A percentile compares a stretch with the other conserved stretches of the same genome.
These are phyloP conservation scores for Phlogophora meticulosa DNA, from an alignment of 2,888 invertebrate species.

Conservation along the genomic window DNA sequence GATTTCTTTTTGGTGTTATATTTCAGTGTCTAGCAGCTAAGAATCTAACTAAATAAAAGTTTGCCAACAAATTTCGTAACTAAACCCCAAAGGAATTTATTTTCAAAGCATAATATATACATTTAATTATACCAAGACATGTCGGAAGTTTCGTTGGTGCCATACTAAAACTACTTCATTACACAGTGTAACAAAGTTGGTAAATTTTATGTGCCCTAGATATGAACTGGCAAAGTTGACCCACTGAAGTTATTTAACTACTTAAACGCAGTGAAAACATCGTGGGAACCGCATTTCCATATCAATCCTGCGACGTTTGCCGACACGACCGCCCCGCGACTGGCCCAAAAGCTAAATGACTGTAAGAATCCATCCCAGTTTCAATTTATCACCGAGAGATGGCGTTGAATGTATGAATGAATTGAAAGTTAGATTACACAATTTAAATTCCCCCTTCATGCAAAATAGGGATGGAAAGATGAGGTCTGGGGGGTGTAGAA, in stretches of 20 bases:
- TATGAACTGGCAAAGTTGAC: conserved; percentile 57
- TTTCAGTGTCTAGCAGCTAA: background rate
- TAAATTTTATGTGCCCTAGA: conserved; percentile 54
- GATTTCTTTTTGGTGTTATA: conserved; percentile 2
- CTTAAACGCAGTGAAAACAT: conserved; percentile 65
- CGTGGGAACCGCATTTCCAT: conserved; percentile 72
- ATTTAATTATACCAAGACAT: conserved; percentile 47
- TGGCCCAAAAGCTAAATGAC: conserved; percentile 81
- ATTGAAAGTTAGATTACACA: conserved; percentile 91
- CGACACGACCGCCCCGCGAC: conserved; percentile 66
- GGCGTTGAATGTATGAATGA: conserved; percentile 91
- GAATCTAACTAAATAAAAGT: conserved; percentile 10
- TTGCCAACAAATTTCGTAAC: conserved; percentile 12
- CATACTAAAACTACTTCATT: conserved; percentile 57
- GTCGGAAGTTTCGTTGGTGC: conserved; percentile 45
- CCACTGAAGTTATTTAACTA: conserved; percentile 59
- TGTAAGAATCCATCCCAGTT: conserved; percentile 86
- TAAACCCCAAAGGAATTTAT: conserved; percentile 33
- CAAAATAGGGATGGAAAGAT: conserved; percentile 90
- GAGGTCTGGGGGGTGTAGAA: conserved; percentile 88
- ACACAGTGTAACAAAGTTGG: conserved; percentile 50
- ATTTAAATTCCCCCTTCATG: conserved; percentile 91
- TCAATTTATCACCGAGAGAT: conserved; percentile 90
- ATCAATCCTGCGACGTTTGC: conserved; percentile 70
- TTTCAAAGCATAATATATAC: conserved; percentile 29